Evolutionary conservation across 2,113 vertebrate species (phyloP).

Genomic region (Cephalopholis sonnerati): DNA sequence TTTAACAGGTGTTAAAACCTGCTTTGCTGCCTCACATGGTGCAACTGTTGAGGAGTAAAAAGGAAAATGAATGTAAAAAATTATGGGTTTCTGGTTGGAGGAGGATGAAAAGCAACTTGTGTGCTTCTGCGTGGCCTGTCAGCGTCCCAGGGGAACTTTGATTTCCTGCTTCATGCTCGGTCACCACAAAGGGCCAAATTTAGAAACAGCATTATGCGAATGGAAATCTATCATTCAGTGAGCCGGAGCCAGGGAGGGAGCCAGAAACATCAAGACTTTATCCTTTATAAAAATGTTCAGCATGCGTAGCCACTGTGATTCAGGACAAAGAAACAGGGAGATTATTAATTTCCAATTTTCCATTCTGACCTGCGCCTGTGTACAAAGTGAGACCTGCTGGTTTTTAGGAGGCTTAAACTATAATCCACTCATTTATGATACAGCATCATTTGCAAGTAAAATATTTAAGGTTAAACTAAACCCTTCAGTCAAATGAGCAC

Average conservation of each 20-base stretch:
- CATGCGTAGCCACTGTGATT: background rate
- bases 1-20: background rate
- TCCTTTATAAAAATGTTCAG: background rate
- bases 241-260: background rate
- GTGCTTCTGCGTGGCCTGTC: background rate
- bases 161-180: conserved; percentile 15
- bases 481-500: background rate
- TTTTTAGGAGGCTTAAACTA: background rate
- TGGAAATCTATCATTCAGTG: conserved; percentile 1
- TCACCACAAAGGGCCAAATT: conserved; percentile 15
- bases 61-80: background rate
- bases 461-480: background rate
- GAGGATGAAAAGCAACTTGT: background rate
- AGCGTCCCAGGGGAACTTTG: conserved; percentile 9
- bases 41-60: background rate
- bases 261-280: background rate
- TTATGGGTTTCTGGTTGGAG: conserved; percentile 1
- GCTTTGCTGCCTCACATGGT: too few relatives aligned
- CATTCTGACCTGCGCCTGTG: background rate
- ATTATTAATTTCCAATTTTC: background rate
- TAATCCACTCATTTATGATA: conserved; percentile 18
- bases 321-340: background rate
- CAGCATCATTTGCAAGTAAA: background rate
- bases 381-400: background rate
- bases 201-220: conserved; percentile 31